Evolutionary conservation across 2,888 invertebrate species (phyloP), one percentile per base, ranked within the genome.

Genomic region (Epistrophella euchroma): DNA sequence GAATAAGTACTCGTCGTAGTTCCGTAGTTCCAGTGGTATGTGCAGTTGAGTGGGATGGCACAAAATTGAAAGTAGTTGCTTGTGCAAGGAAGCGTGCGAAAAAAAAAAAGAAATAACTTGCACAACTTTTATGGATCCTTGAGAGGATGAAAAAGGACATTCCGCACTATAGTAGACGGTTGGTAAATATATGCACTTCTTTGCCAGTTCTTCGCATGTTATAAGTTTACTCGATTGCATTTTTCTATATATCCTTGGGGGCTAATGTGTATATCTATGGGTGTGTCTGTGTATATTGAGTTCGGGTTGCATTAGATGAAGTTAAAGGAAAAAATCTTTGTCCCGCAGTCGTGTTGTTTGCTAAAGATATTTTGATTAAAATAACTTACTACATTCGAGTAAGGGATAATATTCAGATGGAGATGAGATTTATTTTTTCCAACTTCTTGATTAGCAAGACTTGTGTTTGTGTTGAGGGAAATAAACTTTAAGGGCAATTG

Each of bases 171-270:
- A 68, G 68, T 37, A 28, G 66, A 73, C 40, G 32, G 68, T 58
- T n/a, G 19, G 72, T 58, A 56, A 55, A 58, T 71, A 56, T 68
- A 72, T 73, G 58, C 47, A 66, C 35, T 52, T 22, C n/a, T 17
- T 55, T 62, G 43, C 25, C 22, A 62, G 37, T 43, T 28, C 43
- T 62, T 43, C n/a, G n/a, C 45, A 40, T 40, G 62, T 28, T 68
- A 52, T 60, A 68, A 73, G 73, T 80, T 73, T 35, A 68, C 50
- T 43, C 68, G 50, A 79, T 80, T 80, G 66, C 43, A 68, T 76
- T 76, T 66, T 66, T 32, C 19, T 45, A 45, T 43, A 45, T 43
- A 43, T 71, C 43, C 73, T 73, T 73, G 28, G 66, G 66, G 43
- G 25, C 4, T 47, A 52, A 37, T 68, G 68, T 68, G 50, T 35